These are phyloP conservation scores for Caenorhabditis drosophilae DNA, from an alignment of 2,888 invertebrate species.

Conservation along the genomic window DNA sequence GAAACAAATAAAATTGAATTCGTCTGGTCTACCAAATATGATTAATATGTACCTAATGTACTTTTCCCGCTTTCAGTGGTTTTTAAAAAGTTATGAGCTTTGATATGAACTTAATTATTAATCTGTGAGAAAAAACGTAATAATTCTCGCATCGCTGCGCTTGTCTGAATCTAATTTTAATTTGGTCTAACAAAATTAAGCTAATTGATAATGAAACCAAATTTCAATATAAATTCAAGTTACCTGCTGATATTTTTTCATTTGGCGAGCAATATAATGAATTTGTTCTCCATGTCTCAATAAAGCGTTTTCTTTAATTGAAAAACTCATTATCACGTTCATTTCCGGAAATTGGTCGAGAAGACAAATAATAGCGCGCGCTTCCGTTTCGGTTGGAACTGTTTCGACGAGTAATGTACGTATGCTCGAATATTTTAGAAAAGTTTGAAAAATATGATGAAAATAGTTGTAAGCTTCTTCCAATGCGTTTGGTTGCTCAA, in stretches of 20 bases:
- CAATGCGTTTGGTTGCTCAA: slow-evolving; percentile 5
- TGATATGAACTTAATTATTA: no score
- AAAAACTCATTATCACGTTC: slow-evolving; percentile 15
- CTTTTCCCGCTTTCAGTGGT: no score
- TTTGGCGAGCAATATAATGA: neutral
- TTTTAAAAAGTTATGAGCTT: no score
- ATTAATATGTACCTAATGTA: no score
- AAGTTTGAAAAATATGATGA: slow-evolving; percentile 7
- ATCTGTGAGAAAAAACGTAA: no score
- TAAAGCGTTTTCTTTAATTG: slow-evolving; percentile 9
- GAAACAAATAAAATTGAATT: no score
- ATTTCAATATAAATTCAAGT: no score
- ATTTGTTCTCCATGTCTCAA: slow-evolving; percentile 22
- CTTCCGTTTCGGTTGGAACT: slow-evolving; percentile 16
- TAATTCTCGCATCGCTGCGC: no score
- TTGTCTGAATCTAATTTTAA: no score
- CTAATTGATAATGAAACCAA: no score
- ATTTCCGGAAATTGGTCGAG: slow-evolving; percentile 9
- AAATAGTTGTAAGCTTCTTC: slow-evolving; percentile 1
- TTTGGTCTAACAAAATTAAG: no score
- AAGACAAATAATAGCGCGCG: neutral
- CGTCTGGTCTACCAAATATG: no score
- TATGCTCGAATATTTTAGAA: slow-evolving; percentile 6
- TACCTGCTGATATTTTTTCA: slow-evolving; percentile 5
- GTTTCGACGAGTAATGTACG: slow-evolving; percentile 23